Conservation (phyloP, 2,888 invertebrate genomes). For the Pterostichus madidus region DNA sequence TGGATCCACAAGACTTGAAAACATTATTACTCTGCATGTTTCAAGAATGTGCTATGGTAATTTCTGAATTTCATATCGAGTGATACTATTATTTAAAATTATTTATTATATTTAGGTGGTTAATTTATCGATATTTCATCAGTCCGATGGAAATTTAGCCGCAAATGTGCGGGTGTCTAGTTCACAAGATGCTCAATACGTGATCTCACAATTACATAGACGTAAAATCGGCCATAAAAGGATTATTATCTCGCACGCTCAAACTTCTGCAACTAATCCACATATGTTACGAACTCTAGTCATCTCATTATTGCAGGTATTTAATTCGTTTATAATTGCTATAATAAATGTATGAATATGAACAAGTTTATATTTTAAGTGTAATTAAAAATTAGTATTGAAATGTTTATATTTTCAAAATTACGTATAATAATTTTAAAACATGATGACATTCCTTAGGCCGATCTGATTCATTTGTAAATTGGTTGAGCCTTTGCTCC, state of each 20-base stretch:
- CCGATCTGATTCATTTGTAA: slow-evolving; percentile 58
- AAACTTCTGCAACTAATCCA: slow-evolving; percentile 82
- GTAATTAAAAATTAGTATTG: too few species aligned
- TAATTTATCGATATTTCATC: slow-evolving; percentile 81
- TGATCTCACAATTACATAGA: slow-evolving; percentile 91
- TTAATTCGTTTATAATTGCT: too few species aligned
- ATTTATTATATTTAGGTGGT: slow-evolving; percentile 77
- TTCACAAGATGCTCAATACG: slow-evolving; percentile 84
- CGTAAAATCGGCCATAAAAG: slow-evolving; percentile 90
- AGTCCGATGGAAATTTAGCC: slow-evolving; percentile 84
- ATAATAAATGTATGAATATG: neutral
- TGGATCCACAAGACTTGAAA: slow-evolving; percentile 84
- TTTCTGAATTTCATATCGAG: slow-evolving; percentile 54
- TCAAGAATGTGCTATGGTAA: slow-evolving; percentile 83
- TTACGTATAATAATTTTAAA: slow-evolving; percentile 19
- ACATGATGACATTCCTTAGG: slow-evolving; percentile 60
- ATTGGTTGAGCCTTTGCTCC: slow-evolving; percentile 54
- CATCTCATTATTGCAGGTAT: slow-evolving; percentile 83
- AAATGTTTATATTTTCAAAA: slow-evolving; percentile 19
- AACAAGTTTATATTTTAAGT: too few species aligned
- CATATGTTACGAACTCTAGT: slow-evolving; percentile 85
- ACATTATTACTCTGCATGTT: slow-evolving; percentile 82
- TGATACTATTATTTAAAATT: slow-evolving; percentile 21
- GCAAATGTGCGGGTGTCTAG: slow-evolving; percentile 85
- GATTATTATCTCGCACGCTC: slow-evolving; percentile 87